Conservation (phyloP, 2,888 invertebrate genomes). For the Drosophila emarginata region DNA sequence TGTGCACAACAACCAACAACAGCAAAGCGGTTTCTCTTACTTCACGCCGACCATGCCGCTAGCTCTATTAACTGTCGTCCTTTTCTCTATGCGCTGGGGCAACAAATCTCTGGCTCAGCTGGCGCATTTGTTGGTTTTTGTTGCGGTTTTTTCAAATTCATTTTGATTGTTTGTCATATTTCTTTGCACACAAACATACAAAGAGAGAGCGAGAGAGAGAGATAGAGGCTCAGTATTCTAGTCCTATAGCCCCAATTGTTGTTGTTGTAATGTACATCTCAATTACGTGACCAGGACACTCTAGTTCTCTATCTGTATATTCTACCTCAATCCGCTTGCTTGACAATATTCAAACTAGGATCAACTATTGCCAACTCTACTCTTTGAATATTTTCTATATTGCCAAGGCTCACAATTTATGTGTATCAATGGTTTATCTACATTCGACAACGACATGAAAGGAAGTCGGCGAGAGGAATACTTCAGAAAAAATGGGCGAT, state of each 20-base stretch:
- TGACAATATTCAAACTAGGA: slow-evolving; percentile 27
- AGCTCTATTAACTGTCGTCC: slow-evolving; percentile 49
- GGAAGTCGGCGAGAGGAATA: neutral
- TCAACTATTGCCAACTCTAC: neutral
- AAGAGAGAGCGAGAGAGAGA: neutral
- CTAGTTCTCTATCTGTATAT: neutral
- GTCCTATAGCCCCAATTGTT: slow-evolving; percentile 38
- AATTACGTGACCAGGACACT: slow-evolving; percentile 43
- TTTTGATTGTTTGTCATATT: slow-evolving; percentile 78
- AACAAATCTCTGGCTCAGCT: slow-evolving; percentile 75
- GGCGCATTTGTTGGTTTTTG: slow-evolving; percentile 60
- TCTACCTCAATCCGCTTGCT: slow-evolving; percentile 19
- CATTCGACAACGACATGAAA: slow-evolving; percentile 19
- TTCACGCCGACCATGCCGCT: slow-evolving; percentile 53
- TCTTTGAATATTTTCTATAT: slow-evolving; percentile 8
- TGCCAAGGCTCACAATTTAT: slow-evolving; percentile 2
- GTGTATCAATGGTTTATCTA: slow-evolving; percentile 47
- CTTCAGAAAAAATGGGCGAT: slow-evolving; percentile 20
- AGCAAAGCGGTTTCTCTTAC: slow-evolving; percentile 64
- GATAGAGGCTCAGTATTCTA: slow-evolving; percentile 51
- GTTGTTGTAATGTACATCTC: slow-evolving; percentile 32
- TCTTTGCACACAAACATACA: slow-evolving; percentile 26
- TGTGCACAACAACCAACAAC: slow-evolving; percentile 37
- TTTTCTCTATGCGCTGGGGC: slow-evolving; percentile 29
- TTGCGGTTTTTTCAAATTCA: slow-evolving; percentile 70